phyloP scores from a whole-genome alignment of 2,797 vertebrate genomes.

The Typhlichthys subterraneus region DNA sequence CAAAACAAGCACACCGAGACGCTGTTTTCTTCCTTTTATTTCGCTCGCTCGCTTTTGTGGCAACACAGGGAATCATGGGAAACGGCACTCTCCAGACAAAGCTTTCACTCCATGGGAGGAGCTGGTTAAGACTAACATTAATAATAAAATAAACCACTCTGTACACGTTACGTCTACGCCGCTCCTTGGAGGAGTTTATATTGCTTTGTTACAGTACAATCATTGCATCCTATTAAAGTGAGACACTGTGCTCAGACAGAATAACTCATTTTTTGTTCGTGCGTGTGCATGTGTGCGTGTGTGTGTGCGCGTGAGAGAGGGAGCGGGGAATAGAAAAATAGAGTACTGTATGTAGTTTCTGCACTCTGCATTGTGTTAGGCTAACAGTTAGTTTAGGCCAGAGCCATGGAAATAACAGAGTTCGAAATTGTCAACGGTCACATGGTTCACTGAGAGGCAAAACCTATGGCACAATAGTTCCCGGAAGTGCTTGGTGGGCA shows the following conservation, averaged over 20 bases:
- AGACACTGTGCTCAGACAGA: conserved; percentile 22
- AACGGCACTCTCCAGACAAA: conserved; percentile 36
- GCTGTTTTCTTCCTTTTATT: conserved; percentile 34
- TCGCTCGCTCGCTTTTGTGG: conserved; percentile 25
- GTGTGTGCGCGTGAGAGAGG: conserved; percentile 9
- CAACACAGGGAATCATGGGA: conserved; percentile 45
- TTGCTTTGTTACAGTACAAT: conserved; percentile 71
- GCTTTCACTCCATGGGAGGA: conserved; percentile 70
- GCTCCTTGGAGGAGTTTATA: conserved; percentile 51
- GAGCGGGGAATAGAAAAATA: conserved; percentile 24
- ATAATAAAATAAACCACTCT: conserved; percentile 24
- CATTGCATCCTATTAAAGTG: conserved; percentile 46
- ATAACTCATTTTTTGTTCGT: conserved; percentile 30
- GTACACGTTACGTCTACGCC: conserved; percentile 44
- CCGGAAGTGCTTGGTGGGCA: too few relatives aligned
- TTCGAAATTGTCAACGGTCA: too few relatives aligned
- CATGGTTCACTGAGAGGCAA: too few relatives aligned
- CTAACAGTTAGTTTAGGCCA: too few relatives aligned
- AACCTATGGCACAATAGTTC: too few relatives aligned
- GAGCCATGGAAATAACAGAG: too few relatives aligned
- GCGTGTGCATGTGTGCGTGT: conserved; percentile 1
- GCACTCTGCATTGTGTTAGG: background rate
- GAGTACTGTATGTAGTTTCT: conserved; percentile 13
- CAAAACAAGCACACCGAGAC: conserved; percentile 52
- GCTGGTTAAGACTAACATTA: conserved; percentile 32